Conservation (phyloP, 2,113 vertebrate genomes). For the Peromyscus maniculatus region DNA sequence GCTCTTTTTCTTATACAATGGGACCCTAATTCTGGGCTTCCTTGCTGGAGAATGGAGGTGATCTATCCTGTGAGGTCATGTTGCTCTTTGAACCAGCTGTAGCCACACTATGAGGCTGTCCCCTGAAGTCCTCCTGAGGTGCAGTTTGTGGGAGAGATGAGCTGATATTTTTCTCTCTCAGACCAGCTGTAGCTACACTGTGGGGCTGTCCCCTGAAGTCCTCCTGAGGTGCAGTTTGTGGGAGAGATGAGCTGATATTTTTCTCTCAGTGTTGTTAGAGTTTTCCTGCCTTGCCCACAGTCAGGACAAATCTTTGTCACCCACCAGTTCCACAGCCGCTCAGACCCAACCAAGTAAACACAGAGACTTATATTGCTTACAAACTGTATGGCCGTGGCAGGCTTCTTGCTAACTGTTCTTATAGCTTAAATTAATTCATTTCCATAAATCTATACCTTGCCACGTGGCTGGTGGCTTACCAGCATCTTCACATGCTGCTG, state of each 20-base stretch:
- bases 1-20: background rate
- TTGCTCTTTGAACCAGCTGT: background rate
- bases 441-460: too few species aligned
- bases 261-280: too few species aligned
- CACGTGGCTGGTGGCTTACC: too few species aligned
- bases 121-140: background rate
- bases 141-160: background rate
- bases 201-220: background rate
- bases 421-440: too few species aligned
- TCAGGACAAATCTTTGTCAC: too few species aligned
- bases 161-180: background rate
- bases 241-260: background rate
- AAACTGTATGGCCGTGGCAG: too few species aligned
- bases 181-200: background rate
- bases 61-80: background rate
- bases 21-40: background rate
- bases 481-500: too few species aligned
- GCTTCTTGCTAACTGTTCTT: too few species aligned
- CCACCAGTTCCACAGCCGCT: too few species aligned
- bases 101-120: background rate
- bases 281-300: too few species aligned
- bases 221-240: background rate
- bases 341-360: too few species aligned
- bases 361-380: too few species aligned
- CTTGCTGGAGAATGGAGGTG: background rate